Evolutionary conservation across 64 coral and sea anemone genomes (phyloP), one percentile per base, ranked within the genome.

Genomic region (Pocillopora verrucosa): DNA sequence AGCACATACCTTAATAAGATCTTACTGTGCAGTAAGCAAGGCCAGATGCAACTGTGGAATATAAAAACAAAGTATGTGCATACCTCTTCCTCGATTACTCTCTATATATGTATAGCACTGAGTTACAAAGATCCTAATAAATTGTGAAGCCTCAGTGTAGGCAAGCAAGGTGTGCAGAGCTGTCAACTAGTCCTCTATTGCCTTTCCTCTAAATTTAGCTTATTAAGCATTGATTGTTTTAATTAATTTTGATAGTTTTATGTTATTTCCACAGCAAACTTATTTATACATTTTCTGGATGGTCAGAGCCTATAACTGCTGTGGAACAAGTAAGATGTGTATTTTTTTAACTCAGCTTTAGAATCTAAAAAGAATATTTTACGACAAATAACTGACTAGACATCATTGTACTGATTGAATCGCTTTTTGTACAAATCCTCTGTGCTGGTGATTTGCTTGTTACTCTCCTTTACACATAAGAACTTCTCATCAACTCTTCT

Each of bases 1-100:
- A 98, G 96, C 74, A 98, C 96, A 0, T 98, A 98, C 72, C 84
- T 98, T 0, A 98, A 98, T 77, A 98, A 98, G 63, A 93, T 99
- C 34, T 60, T 99, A 36, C 64, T 99, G 64, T 95, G 97, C 74
- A 95, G 97, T 80, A 72, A 91, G 41, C 97, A 99, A 69, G 97
- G 97, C 58, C 83, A 79, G 34, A 99, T 99, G 94, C 93, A 99
- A 34, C 24, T 99, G 12, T 99, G 97, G 97, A 99, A 99, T 79
- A 95, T 99, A 73, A 99, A 93, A 89, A 99, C 97, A 84, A 99
- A 95, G 97, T 99, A 95, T 70, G 87, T 83, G 10, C 2, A 84
- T 16, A 65, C 1, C 36, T 63, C 12, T 84, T 20, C 25, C 14
- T 64, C 4, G 45, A 20, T 86, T 85, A 30, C 30, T 30, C 30